phyloP scores from a whole-genome alignment of 2,113 vertebrate genomes.

The Pomatostomus ruficeps region DNA sequence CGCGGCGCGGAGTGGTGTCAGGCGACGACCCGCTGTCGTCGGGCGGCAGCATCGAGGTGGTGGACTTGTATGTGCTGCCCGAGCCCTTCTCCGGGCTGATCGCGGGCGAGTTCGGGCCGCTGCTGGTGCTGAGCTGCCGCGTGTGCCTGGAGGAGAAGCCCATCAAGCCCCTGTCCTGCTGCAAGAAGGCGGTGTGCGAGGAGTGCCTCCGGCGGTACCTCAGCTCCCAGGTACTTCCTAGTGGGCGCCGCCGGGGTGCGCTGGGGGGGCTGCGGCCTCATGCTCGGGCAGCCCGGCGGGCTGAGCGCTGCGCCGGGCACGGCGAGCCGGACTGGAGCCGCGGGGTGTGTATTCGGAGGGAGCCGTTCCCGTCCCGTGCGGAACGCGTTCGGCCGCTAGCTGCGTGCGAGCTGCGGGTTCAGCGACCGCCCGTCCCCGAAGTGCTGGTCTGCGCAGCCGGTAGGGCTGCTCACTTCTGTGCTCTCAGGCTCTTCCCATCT shows the following conservation, averaged over 20 bases:
- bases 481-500: not conserved
- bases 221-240: conserved; percentile 83
- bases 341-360: not conserved
- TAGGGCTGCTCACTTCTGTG: not conserved
- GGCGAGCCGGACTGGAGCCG: not conserved
- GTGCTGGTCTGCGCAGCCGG: not conserved
- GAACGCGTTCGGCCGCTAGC: not conserved
- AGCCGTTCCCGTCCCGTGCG: not conserved
- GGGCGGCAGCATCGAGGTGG: conserved; percentile 54
- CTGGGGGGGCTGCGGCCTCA: no score
- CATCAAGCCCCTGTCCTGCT: conserved; percentile 87
- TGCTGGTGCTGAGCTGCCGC: conserved; percentile 81
- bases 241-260: not conserved
- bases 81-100: conserved; percentile 78
- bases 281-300: not conserved
- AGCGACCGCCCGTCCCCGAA: not conserved
- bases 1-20: not conserved
- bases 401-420: not conserved
- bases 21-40: conserved; percentile 8
- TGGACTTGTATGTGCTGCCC: conserved; percentile 68
- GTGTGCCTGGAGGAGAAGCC: conserved; percentile 90
- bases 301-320: not conserved
- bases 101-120: conserved; percentile 64
- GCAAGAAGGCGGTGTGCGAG: conserved; percentile 91
- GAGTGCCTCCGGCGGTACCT: conserved; percentile 92